phyloP scores from a whole-genome alignment of 2,797 vertebrate genomes.

The Chaetodon trifasciatus region DNA sequence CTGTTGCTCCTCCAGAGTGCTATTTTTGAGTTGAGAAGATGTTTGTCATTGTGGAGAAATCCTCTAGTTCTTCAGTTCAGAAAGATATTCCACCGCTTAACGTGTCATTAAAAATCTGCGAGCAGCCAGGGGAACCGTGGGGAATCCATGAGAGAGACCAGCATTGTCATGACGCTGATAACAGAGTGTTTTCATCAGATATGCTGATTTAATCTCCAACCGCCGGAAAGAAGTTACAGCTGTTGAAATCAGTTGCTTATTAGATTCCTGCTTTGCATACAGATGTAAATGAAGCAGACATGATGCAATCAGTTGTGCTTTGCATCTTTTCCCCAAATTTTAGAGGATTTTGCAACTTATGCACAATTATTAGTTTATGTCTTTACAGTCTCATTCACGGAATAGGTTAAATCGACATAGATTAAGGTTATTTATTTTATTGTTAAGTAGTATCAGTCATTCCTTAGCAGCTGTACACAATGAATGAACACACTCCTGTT shows the following conservation, averaged over 20 bases:
- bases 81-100: background rate
- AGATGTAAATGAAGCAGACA: constrained; percentile 59
- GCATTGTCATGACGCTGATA: constrained; percentile 3
- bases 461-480: background rate
- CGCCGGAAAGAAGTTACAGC: constrained; percentile 18
- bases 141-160: constrained; percentile 7
- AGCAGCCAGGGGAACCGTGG: background rate
- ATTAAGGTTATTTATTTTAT: background rate
- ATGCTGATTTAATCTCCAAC: background rate
- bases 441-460: background rate
- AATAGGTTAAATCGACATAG: background rate
- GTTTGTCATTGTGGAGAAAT: constrained; percentile 66
- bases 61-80: constrained; percentile 38
- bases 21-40: constrained; percentile 69
- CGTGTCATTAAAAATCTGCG: background rate
- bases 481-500: background rate
- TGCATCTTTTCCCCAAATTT: constrained; percentile 50
- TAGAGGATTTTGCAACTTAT: constrained; percentile 14
- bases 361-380: background rate
- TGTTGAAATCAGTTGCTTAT: constrained; percentile 26
- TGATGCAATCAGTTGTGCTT: constrained; percentile 42
- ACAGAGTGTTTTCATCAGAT: constrained; percentile 24
- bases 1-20: constrained; percentile 62
- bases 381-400: background rate
- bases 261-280: constrained; percentile 52